These are phyloP conservation scores for Drosophila bifasciata DNA, from an alignment of 1,140 invertebrate species.

Conservation along the genomic window DNA sequence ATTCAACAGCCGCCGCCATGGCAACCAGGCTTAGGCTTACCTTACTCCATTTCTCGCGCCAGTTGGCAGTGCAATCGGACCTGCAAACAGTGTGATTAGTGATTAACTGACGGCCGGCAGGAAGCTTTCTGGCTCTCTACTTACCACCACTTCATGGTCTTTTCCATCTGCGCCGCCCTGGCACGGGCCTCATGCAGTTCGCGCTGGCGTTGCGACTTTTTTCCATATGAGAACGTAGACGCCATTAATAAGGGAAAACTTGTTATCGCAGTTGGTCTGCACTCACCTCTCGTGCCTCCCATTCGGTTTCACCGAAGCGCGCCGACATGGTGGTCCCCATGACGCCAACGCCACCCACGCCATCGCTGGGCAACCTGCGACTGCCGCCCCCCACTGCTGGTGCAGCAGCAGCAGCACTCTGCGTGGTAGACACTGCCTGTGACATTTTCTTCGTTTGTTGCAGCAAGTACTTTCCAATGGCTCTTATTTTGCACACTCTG, in stretches of 20 bases:
- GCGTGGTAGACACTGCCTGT: constrained; percentile 60
- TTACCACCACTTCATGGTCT: constrained; percentile 98
- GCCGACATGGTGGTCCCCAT: constrained; percentile 56
- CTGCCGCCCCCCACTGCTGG: constrained; percentile 46
- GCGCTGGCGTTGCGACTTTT: constrained; percentile 88
- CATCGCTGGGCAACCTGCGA: constrained; percentile 52
- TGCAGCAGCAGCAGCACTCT: constrained; percentile 50
- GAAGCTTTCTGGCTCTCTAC: constrained; percentile 3
- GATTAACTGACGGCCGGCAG: constrained; percentile 1
- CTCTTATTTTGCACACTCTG: background rate
- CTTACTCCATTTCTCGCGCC: constrained; percentile 98
- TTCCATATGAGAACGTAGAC: background rate
- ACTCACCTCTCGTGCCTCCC: constrained; percentile 88
- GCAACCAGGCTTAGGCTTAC: constrained; percentile 85
- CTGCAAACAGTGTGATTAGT: constrained; percentile 23
- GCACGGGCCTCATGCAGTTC: constrained; percentile 96
- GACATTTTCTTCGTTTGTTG: constrained; percentile 52
- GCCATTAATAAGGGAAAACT: background rate
- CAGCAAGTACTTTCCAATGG: constrained; percentile 1
- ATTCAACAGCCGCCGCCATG: constrained; percentile 57
- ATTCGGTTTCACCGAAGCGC: constrained; percentile 87
- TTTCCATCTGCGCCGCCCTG: constrained; percentile 98
- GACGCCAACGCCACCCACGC: constrained; percentile 46
- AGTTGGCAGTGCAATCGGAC: constrained; percentile 90
- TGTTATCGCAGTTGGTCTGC: background rate